These are phyloP conservation scores for Lithophane socia DNA, from an alignment of 2,888 invertebrate genomes.

Conservation along the genomic window DNA sequence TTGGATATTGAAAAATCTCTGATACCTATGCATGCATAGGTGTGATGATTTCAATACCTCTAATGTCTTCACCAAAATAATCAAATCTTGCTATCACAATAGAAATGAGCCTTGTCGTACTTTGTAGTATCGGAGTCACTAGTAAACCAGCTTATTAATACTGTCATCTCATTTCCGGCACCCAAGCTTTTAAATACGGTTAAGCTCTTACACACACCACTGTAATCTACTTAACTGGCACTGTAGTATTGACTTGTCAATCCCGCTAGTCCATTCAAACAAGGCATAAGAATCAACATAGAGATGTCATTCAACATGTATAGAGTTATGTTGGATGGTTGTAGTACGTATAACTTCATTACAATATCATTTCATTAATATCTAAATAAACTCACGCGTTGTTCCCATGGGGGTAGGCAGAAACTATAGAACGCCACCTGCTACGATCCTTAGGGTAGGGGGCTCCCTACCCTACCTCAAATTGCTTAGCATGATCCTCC, in stretches of 20 bases:
- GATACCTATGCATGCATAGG: too few species aligned
- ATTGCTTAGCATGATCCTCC: too few species aligned
- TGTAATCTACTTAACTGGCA: slow-evolving; percentile 29
- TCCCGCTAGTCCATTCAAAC: slow-evolving; percentile 44
- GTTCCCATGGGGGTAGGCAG: too few species aligned
- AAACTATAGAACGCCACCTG: too few species aligned
- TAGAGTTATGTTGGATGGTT: background rate
- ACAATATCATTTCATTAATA: too few species aligned
- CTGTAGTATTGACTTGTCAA: slow-evolving; percentile 46
- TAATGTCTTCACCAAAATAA: too few species aligned
- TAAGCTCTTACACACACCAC: slow-evolving; percentile 35
- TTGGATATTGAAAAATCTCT: too few species aligned
- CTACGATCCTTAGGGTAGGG: too few species aligned
- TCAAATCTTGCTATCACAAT: background rate
- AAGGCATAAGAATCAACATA: slow-evolving; percentile 37
- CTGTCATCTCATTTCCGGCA: slow-evolving; percentile 35
- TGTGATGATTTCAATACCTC: too few species aligned
- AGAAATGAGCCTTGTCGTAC: background rate
- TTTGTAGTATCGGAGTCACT: slow-evolving; percentile 5
- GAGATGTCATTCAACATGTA: slow-evolving; percentile 29
- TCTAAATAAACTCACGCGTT: too few species aligned
- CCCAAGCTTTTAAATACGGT: slow-evolving; percentile 21
- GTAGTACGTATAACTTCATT: background rate
- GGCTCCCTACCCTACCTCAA: too few species aligned
- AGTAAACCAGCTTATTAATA: slow-evolving; percentile 1